Evolutionary conservation across 2,113 vertebrate genomes (phyloP).

Genomic region (Rhinoptilus africanus): DNA sequence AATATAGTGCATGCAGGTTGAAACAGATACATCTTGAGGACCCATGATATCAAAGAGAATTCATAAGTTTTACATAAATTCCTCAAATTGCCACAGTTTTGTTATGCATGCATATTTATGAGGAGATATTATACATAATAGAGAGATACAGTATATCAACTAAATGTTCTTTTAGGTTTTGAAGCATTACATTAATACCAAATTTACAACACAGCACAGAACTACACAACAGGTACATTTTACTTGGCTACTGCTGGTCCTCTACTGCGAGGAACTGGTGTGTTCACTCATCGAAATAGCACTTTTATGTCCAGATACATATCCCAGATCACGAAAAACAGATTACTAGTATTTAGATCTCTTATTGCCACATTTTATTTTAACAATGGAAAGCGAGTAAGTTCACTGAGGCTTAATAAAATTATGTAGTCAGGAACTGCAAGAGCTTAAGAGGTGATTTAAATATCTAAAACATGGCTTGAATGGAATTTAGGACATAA

Average conservation of each 20-base stretch:
- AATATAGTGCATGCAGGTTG: not conserved
- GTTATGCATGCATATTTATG: constrained; percentile 45
- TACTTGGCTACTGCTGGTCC: not conserved
- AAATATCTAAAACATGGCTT: not conserved
- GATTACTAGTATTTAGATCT: not conserved
- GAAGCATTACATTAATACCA: constrained; percentile 15
- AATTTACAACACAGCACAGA: not conserved
- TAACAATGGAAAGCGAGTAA: not conserved
- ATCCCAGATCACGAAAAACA: not conserved
- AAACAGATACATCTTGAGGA: constrained; percentile 20
- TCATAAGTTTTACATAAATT: constrained; percentile 44
- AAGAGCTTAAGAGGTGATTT: not conserved
- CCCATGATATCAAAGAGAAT: constrained; percentile 28
- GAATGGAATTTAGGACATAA: not conserved
- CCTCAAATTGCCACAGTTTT: constrained; percentile 50
- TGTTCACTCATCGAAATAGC: not conserved
- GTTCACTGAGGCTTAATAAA: not conserved
- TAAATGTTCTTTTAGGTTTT: constrained; percentile 47
- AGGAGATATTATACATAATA: constrained; percentile 25
- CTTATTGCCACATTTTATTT: not conserved
- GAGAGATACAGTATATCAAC: constrained; percentile 32
- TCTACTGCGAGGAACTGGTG: not conserved
- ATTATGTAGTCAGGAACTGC: not conserved
- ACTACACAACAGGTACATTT: constrained; percentile 1
- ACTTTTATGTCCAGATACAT: not conserved